Percentiles rank a stretch among this genome's conserved stretches.
phyloP scores from a whole-genome alignment of 2,113 vertebrate genomes.

The Boulengeromyrus knoepffleri region DNA sequence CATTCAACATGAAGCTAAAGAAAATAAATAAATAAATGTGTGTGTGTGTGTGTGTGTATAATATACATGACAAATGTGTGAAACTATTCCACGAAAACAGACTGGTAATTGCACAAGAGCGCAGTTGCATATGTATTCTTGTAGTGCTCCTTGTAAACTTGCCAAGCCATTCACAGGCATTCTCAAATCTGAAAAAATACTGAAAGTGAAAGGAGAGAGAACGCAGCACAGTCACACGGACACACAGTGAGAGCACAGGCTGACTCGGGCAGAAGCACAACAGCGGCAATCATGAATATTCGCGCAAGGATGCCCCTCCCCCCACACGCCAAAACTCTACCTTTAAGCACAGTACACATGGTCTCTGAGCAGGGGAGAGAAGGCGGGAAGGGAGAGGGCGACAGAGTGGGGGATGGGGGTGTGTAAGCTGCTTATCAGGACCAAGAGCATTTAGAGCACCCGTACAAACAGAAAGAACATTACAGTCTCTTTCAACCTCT shows the following conservation, averaged over 20 bases:
- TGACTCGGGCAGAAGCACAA: neutral
- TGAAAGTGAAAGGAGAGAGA: neutral
- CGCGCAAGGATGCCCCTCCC: neutral
- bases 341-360: neutral
- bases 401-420: neutral
- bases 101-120: neutral
- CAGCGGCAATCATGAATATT: neutral
- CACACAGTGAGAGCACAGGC: neutral
- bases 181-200: neutral
- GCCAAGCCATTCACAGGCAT: neutral
- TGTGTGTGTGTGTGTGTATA: neutral
- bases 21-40: neutral
- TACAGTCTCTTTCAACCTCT: neutral
- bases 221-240: neutral
- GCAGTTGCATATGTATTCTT: neutral
- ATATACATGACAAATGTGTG: neutral
- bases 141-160: neutral
- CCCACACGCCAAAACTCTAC: neutral
- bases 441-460: neutral
- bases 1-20: neutral
- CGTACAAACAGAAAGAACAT: neutral
- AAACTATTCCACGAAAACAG: neutral
- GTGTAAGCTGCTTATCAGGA: constrained; percentile 18
- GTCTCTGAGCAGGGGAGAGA: constrained; percentile 2
- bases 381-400: constrained; percentile 13